phyloP scores from a whole-genome alignment of 2,888 invertebrate species.

The Chironomus tentans region DNA sequence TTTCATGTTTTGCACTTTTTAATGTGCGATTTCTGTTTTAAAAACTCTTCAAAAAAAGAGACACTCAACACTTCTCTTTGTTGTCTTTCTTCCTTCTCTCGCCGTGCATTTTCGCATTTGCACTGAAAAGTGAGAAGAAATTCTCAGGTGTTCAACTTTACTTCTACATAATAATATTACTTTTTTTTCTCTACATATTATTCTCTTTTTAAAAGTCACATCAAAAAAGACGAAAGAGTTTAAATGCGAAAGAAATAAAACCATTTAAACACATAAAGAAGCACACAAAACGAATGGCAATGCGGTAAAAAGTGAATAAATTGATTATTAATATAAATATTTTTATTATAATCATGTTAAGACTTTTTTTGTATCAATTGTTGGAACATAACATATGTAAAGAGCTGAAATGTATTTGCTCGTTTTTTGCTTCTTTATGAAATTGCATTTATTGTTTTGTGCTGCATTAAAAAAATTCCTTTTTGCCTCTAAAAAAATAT shows the following conservation, averaged over 20 bases:
- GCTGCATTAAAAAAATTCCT: not conserved
- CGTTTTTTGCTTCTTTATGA: not conserved
- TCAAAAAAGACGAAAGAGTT: not conserved
- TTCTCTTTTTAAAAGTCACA: not conserved
- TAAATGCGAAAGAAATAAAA: not conserved
- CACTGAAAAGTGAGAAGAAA: slow-evolving; percentile 2
- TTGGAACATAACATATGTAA: slow-evolving; percentile 14
- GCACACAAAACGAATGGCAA: not conserved
- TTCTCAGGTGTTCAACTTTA: slow-evolving; percentile 27
- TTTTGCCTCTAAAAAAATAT: no score
- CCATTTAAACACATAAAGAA: not conserved
- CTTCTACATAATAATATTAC: not conserved
- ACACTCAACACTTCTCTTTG: not conserved
- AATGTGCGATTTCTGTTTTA: not conserved
- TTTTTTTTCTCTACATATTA: not conserved
- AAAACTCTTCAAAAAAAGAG: not conserved
- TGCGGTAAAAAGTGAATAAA: slow-evolving; percentile 20
- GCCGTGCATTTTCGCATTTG: not conserved
- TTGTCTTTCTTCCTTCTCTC: not conserved
- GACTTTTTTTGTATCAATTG: not conserved
- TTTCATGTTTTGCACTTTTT: not conserved
- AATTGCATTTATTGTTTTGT: slow-evolving; percentile 22
- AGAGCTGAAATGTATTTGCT: not conserved
- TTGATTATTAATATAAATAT: slow-evolving; percentile 27
- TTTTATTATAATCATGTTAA: slow-evolving; percentile 23